These are phyloP conservation scores for Poecile montanus DNA, from an alignment of 2,797 vertebrate species.

Conservation along the genomic window DNA sequence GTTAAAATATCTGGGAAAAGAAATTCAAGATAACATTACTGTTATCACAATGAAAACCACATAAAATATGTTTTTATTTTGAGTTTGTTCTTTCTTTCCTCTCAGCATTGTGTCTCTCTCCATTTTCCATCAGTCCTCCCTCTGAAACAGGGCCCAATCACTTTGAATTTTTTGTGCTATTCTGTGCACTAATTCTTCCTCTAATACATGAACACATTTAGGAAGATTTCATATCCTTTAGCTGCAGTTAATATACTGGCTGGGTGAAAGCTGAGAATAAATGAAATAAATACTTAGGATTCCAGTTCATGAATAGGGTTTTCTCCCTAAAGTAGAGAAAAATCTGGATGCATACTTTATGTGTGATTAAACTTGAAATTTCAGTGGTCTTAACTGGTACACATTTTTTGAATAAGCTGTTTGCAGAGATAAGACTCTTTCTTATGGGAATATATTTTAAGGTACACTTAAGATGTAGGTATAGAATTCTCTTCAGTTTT, in stretches of 20 bases:
- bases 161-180: background rate
- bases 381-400: background rate
- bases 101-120: fast-evolving
- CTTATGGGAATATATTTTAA: background rate
- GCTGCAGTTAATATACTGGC: background rate
- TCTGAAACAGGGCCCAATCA: background rate
- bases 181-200: background rate
- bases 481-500: background rate
- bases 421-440: background rate
- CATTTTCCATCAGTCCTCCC: background rate
- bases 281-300: background rate
- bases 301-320: background rate
- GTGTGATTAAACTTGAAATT: background rate
- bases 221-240: background rate
- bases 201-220: background rate
- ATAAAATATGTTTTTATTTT: background rate
- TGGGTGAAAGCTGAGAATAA: background rate
- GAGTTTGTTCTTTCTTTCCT: background rate
- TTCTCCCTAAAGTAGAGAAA: background rate
- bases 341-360: background rate
- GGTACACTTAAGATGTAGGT: background rate
- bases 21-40: background rate
- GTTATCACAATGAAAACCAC: background rate
- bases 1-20: conserved; percentile 7
- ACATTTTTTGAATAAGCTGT: background rate